Percentiles rank a stretch among this genome's conserved stretches.
Evolutionary conservation across 2,888 invertebrate genomes (phyloP).

Genomic region (Ypsolopha sequella): DNA sequence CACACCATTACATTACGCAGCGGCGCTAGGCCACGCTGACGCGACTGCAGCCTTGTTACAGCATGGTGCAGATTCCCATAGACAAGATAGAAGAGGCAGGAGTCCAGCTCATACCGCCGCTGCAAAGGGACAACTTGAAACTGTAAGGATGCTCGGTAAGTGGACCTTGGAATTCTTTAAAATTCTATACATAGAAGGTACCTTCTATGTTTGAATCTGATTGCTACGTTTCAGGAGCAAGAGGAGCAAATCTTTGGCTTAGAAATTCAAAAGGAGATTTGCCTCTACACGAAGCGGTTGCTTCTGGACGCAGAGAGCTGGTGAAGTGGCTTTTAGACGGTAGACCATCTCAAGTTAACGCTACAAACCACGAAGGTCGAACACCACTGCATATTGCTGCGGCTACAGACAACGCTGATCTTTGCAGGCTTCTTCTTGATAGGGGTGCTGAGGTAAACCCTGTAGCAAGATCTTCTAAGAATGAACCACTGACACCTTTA

Average conservation of each 20-base stretch:
- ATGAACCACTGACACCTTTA: conserved; percentile 88
- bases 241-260: conserved; percentile 91
- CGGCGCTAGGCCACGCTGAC: conserved; percentile 95
- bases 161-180: conserved; percentile 10
- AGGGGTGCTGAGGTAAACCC: conserved; percentile 88
- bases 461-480: conserved; percentile 85
- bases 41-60: conserved; percentile 91
- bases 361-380: conserved; percentile 92
- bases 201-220: background rate
- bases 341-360: conserved; percentile 86
- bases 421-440: conserved; percentile 89
- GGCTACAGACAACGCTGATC: conserved; percentile 92
- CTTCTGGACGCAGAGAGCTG: conserved; percentile 89
- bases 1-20: conserved; percentile 96
- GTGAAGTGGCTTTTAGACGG: conserved; percentile 90
- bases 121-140: conserved; percentile 94
- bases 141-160: conserved; percentile 78
- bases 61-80: conserved; percentile 90
- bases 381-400: conserved; percentile 96
- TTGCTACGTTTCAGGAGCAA: conserved; percentile 33
- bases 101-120: conserved; percentile 96
- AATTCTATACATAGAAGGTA: background rate
- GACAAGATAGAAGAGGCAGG: conserved; percentile 92
- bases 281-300: conserved; percentile 95
- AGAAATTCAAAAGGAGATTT: conserved; percentile 94